phyloP scores from a whole-genome alignment of 1,140 invertebrate genomes.

The Aphidius gifuensis region DNA sequence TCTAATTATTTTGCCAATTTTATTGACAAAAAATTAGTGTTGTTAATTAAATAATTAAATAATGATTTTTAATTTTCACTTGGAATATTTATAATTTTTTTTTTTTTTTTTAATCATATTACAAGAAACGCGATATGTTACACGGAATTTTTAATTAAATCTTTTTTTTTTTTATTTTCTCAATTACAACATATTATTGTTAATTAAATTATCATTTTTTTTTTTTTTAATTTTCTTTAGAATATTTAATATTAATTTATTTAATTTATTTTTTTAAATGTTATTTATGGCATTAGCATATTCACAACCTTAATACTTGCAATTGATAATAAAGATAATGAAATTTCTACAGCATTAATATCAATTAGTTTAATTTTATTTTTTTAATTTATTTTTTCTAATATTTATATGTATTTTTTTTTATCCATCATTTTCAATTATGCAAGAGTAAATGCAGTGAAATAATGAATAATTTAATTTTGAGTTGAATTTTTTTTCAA shows the following conservation, averaged over 20 bases:
- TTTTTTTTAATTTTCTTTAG: neutral
- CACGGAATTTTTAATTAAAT: neutral
- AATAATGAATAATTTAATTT: too few species aligned
- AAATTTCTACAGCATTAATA: slow-evolving; percentile 19
- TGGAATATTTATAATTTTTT: neutral
- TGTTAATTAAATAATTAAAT: neutral
- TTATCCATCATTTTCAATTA: neutral
- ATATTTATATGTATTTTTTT: slow-evolving; percentile 27
- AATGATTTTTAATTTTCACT: neutral
- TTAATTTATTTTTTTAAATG: slow-evolving; percentile 9
- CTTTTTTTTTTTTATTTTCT: neutral
- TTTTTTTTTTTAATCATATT: slow-evolving; percentile 2
- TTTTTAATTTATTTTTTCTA: slow-evolving; percentile 20
- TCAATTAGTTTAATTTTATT: neutral
- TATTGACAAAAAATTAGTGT: neutral
- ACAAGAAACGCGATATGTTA: neutral
- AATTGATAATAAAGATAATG: slow-evolving; percentile 41
- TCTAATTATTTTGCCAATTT: slow-evolving; percentile 3
- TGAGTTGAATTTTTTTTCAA: too few species aligned
- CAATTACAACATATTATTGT: neutral
- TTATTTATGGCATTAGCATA: slow-evolving; percentile 30
- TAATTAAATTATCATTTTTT: slow-evolving; percentile 14
- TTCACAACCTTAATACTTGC: slow-evolving; percentile 51
- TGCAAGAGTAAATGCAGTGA: too few species aligned
- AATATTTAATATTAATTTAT: slow-evolving; percentile 7